Percentiles rank a stretch among this genome's conserved stretches.
Conservation (phyloP, 2,113 vertebrate species). For the Rhodinocichla rosea region DNA sequence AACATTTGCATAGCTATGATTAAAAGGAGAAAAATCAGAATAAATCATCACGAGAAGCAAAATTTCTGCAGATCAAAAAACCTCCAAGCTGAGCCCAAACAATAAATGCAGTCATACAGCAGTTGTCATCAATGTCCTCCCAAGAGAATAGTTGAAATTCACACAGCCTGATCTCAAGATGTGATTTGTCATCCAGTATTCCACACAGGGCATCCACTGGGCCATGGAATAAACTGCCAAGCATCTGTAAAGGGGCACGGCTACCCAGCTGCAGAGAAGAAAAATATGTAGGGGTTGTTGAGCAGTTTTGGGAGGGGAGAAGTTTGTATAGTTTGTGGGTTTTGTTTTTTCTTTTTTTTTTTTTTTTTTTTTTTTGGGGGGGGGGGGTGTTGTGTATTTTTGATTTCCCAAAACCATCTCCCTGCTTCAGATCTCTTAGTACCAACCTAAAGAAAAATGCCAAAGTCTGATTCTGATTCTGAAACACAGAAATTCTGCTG, state of each 20-base stretch:
- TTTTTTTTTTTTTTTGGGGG: too few relatives aligned
- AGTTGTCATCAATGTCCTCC: neutral
- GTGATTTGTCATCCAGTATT: neutral
- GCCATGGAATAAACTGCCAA: neutral
- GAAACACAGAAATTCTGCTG: neutral
- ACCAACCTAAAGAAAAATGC: neutral
- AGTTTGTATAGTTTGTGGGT: neutral
- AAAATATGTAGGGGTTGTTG: neutral
- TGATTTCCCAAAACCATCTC: neutral
- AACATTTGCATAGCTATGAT: neutral
- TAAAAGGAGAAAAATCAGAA: constrained; percentile 6
- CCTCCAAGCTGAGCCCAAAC: neutral
- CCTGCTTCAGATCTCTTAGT: neutral
- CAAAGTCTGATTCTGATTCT: neutral
- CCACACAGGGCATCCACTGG: neutral
- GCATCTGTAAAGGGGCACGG: neutral
- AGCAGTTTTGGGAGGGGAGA: neutral
- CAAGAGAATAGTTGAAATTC: neutral
- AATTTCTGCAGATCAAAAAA: neutral
- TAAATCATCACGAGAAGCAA: neutral
- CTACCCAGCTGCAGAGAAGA: neutral
- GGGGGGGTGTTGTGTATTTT: neutral
- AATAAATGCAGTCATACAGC: neutral
- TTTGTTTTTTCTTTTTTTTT: neutral
- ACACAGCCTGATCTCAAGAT: neutral